Base-by-base conservation (phyloP, 2,888 invertebrate species). In the Anorthoa munda region DNA sequence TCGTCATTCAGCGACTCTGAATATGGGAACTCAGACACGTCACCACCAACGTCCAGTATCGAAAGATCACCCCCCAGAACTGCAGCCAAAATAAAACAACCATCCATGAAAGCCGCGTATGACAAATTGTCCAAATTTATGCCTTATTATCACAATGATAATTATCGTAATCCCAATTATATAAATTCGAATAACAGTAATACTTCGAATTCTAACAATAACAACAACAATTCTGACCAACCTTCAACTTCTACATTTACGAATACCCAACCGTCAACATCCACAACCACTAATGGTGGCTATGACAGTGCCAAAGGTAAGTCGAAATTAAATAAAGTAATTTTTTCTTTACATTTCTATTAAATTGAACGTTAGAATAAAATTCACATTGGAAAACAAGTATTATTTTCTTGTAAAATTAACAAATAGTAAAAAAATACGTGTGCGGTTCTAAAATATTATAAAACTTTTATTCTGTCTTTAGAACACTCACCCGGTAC, bases 1-100 rank as follows among this genome's bases (percentile, higher is more conserved):
- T 69, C 79, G 0, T n/a, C 66, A 2, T 59, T 9, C 12, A 79
- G 59, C 55, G 79, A 26, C 0, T 23, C 15, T 45, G 56, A 64
- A 4, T 70, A 81, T 2, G 70, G 13, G 3, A 70, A 71, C 9
- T 39, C 46, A 21, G 53, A 60, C 5, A 59, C 21, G 0, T 26
- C 82, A 2, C 23, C 56, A 0, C 53, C 70, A 1, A 46, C 64
- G 2, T 31, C 66, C 7, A 65, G 60, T 45, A 23, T 23, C 9
- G 48, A 13, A 17, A 26, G 2, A 1, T 48, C 76, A 18, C 65
- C 74, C 1, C 12, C 39, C 21, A 31, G 53, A 51, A 39, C 39
- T 39, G 39, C 39, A 9, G 7, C 39, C 39, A 39, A 39, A 1
- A 39, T 9, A 39, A 39, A 55, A 7, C 17, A 56, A 17, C 2